Percentiles rank a stretch among this genome's conserved stretches.
phyloP scores from a whole-genome alignment of 2,113 vertebrate species.

The Scophthalmus maximus region DNA sequence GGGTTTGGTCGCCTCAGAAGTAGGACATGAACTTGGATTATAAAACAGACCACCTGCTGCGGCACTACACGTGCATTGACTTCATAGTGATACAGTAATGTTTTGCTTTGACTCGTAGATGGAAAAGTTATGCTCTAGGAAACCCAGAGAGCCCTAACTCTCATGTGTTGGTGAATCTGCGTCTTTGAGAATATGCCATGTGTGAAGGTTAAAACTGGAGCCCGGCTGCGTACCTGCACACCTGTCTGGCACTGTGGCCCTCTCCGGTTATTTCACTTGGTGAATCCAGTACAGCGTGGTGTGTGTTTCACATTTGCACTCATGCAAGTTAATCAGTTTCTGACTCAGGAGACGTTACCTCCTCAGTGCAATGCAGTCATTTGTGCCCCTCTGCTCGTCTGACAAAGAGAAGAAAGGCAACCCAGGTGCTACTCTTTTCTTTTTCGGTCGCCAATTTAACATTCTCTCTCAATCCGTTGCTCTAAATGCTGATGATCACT shows the following conservation, averaged over 20 bases:
- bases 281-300: constrained; percentile 30
- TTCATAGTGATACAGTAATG: constrained; percentile 24
- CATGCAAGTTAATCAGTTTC: constrained; percentile 27
- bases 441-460: background rate
- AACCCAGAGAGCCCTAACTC: constrained; percentile 4
- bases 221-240: constrained; percentile 62
- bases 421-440: constrained; percentile 47
- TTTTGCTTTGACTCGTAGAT: constrained; percentile 12
- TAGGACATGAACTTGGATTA: constrained; percentile 73
- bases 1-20: constrained; percentile 17
- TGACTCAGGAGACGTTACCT: constrained; percentile 1
- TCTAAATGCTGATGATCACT: constrained; percentile 33
- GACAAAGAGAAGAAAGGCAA: constrained; percentile 10
- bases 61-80: constrained; percentile 12
- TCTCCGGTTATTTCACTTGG: constrained; percentile 49
- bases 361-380: constrained; percentile 16
- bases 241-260: constrained; percentile 76
- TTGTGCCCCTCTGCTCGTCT: background rate
- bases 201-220: constrained; percentile 29
- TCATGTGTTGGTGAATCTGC: constrained; percentile 27
- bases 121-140: background rate
- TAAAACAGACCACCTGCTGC: constrained; percentile 60
- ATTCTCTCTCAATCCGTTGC: constrained; percentile 3
- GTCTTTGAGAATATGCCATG: constrained; percentile 29
- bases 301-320: constrained; percentile 53